Evolutionary conservation across 2,113 vertebrate genomes (phyloP).

Genomic region (Grammomys surdaster): DNA sequence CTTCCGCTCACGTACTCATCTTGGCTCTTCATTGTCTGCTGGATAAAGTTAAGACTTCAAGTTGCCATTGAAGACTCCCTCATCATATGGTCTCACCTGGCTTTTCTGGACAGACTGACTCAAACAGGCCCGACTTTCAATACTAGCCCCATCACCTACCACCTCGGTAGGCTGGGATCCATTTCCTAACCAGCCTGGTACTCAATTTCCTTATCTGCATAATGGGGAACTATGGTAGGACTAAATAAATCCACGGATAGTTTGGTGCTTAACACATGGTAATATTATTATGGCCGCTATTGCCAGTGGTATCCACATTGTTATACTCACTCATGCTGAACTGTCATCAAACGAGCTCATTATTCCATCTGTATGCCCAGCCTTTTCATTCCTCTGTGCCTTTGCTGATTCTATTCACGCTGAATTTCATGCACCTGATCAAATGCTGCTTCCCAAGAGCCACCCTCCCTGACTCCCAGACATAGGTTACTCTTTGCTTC

Average conservation of each 20-base stretch:
- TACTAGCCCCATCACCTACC: constrained; percentile 25
- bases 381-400: constrained; percentile 37
- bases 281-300: constrained; percentile 7
- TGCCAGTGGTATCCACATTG: constrained; percentile 22
- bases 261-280: constrained; percentile 28
- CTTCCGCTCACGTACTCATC: constrained; percentile 34
- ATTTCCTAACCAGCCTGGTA: constrained; percentile 45
- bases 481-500: constrained; percentile 45
- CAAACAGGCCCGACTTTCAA: constrained; percentile 12
- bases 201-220: constrained; percentile 58
- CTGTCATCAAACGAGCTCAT: constrained; percentile 32
- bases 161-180: background rate
- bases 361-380: constrained; percentile 10
- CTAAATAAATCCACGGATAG: constrained; percentile 41
- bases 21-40: constrained; percentile 44
- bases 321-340: constrained; percentile 21
- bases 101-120: constrained; percentile 44
- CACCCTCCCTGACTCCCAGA: constrained; percentile 43
- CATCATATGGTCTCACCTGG: constrained; percentile 26
- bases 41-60: constrained; percentile 55
- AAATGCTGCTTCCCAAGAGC: constrained; percentile 54
- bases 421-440: constrained; percentile 45
- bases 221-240: constrained; percentile 45
- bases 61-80: constrained; percentile 17
- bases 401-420: constrained; percentile 44